Evolutionary conservation across 35 echinoderm and acorn worm species (phyloP).

Genomic region (Chiridota heheva): DNA sequence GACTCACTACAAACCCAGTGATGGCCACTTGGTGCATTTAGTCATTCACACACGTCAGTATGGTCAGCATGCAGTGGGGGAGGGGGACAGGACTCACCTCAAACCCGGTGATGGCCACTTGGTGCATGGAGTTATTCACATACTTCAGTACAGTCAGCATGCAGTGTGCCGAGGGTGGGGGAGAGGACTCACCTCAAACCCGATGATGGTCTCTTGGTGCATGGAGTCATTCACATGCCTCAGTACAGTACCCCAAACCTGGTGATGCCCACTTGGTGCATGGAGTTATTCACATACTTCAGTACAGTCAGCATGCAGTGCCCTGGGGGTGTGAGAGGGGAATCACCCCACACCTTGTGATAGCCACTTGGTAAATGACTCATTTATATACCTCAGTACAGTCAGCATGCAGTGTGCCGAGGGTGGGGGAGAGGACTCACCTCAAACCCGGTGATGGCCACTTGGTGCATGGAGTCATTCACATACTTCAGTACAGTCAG

Average conservation of each 20-base stretch:
- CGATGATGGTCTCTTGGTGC: constrained; percentile 84
- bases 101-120: constrained; percentile 80
- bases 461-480: constrained; percentile 99
- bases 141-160: constrained; percentile 87
- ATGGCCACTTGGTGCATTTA: constrained; percentile 88
- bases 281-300: constrained; percentile 77
- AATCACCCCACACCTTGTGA: constrained; percentile 74
- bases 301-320: no score
- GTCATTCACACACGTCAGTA: constrained; percentile 77
- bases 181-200: constrained; percentile 73
- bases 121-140: constrained; percentile 90
- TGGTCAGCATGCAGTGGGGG: no score
- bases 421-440: no score
- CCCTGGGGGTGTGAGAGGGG: no score
- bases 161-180: no score
- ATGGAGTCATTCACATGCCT: constrained; percentile 81
- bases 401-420: no score
- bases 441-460: constrained; percentile 94
- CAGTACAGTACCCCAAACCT: constrained; percentile 80
- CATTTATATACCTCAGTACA: constrained; percentile 76
- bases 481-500: constrained; percentile 97
- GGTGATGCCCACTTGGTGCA: constrained; percentile 87
- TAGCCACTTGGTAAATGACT: constrained; percentile 84
- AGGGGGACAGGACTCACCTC: constrained; percentile 48
- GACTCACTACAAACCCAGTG: constrained; percentile 74